These are phyloP conservation scores for Carcina quercana DNA, from an alignment of 2,888 invertebrate genomes.

Conservation along the genomic window DNA sequence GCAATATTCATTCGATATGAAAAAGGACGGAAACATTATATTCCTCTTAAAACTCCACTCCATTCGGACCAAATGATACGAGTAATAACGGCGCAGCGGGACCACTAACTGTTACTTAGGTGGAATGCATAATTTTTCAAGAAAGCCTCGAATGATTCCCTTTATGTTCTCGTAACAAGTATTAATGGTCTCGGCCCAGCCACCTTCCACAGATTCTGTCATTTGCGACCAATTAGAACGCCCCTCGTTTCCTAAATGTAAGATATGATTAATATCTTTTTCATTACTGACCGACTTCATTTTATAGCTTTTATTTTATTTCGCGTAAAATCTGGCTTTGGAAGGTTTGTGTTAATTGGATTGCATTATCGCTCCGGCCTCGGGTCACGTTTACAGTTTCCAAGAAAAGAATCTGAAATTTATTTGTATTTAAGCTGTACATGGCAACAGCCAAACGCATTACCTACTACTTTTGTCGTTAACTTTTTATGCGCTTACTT, in stretches of 20 bases:
- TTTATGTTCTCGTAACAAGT: constrained; percentile 58
- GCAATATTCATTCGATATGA: no score
- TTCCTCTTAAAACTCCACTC: constrained; percentile 4
- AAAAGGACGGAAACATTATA: constrained; percentile 7
- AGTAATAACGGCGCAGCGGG: constrained; percentile 6
- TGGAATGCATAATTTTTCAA: constrained; percentile 55
- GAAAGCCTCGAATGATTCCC: constrained; percentile 43
- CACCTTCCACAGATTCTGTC: constrained; percentile 43
- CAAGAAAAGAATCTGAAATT: no score
- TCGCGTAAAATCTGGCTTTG: constrained; percentile 3
- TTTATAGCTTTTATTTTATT: constrained; percentile 9
- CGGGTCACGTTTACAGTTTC: constrained; percentile 6
- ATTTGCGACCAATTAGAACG: constrained; percentile 53
- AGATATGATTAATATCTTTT: constrained; percentile 42
- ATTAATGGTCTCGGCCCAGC: constrained; percentile 43
- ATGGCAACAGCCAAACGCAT: no score
- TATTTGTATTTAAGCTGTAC: no score
- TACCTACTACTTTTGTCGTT: no score
- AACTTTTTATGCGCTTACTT: no score
- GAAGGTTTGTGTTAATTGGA: constrained; percentile 6
- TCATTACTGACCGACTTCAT: constrained; percentile 21
- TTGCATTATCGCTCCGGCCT: no score
- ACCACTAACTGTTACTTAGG: constrained; percentile 30
- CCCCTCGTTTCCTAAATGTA: constrained; percentile 42
- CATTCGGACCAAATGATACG: constrained; percentile 4